A percentile compares a stretch with the other conserved stretches of the same genome.
These are phyloP conservation scores for Aleiodes testaceus DNA, from an alignment of 2,888 invertebrate genomes.

Conservation along the genomic window DNA sequence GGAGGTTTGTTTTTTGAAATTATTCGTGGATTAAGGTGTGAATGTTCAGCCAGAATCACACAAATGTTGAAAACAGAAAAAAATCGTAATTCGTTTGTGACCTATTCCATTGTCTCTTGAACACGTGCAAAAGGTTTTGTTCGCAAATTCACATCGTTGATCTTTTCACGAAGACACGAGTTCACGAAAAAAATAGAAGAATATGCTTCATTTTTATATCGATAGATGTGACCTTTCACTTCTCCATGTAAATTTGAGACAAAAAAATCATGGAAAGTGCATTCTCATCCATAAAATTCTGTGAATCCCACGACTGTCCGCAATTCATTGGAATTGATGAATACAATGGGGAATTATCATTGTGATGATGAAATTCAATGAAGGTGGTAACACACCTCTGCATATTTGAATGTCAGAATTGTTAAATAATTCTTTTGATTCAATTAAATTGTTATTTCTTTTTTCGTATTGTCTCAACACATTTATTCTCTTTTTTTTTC, in stretches of 20 bases:
- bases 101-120: slow-evolving; percentile 20
- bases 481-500: slow-evolving; percentile 37
- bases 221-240: too few relatives aligned
- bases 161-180: too few relatives aligned
- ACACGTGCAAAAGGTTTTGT: slow-evolving; percentile 6
- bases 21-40: too few relatives aligned
- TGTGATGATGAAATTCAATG: too few relatives aligned
- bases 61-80: not conserved
- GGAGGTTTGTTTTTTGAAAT: too few relatives aligned
- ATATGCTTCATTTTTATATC: too few relatives aligned
- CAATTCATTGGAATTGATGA: slow-evolving; percentile 7
- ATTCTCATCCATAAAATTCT: slow-evolving; percentile 36
- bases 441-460: not conserved
- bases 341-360: slow-evolving; percentile 24
- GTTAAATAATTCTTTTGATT: not conserved
- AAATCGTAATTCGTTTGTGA: slow-evolving; percentile 19
- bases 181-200: too few relatives aligned
- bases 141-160: too few relatives aligned
- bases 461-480: slow-evolving; percentile 1
- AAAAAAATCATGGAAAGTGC: slow-evolving; percentile 12
- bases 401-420: slow-evolving; percentile 1
- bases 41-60: too few relatives aligned
- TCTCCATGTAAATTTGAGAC: too few relatives aligned
- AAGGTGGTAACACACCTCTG: too few relatives aligned
- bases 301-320: slow-evolving; percentile 43